Evolutionary conservation across 2,113 vertebrate genomes (phyloP).

Genomic region (Apteryx mantelli): DNA sequence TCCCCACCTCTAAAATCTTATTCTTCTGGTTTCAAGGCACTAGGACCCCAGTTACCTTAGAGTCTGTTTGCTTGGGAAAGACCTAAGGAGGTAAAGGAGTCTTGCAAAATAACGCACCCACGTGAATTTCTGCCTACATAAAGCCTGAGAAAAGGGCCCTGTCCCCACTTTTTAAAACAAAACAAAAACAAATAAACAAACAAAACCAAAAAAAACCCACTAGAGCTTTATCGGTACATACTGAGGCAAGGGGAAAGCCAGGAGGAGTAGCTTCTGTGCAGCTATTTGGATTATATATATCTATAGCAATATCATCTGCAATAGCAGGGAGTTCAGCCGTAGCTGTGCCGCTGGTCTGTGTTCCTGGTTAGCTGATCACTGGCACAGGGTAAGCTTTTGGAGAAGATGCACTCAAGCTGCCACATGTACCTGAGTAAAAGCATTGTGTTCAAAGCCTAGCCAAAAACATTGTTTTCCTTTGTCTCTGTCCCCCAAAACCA

Average conservation of each 20-base stretch:
- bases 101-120: neutral
- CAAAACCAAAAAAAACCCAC: neutral
- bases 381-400: neutral
- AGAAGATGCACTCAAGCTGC: neutral
- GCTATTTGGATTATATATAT: neutral
- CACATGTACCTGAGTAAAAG: neutral
- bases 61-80: neutral
- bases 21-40: neutral
- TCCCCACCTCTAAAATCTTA: neutral
- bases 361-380: neutral
- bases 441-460: neutral
- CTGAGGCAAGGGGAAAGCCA: neutral
- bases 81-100: neutral
- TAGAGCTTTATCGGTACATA: neutral
- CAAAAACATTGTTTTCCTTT: neutral
- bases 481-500: neutral
- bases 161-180: neutral
- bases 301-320: neutral
- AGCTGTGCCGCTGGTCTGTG: neutral
- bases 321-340: neutral
- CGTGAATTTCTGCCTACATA: accelerated
- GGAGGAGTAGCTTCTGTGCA: neutral
- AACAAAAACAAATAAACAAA: neutral
- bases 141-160: neutral
- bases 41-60: neutral